Percentiles rank a stretch among this genome's conserved stretches.
phyloP scores from a whole-genome alignment of 2,113 vertebrate species.

The Ginglymostoma cirratum region DNA sequence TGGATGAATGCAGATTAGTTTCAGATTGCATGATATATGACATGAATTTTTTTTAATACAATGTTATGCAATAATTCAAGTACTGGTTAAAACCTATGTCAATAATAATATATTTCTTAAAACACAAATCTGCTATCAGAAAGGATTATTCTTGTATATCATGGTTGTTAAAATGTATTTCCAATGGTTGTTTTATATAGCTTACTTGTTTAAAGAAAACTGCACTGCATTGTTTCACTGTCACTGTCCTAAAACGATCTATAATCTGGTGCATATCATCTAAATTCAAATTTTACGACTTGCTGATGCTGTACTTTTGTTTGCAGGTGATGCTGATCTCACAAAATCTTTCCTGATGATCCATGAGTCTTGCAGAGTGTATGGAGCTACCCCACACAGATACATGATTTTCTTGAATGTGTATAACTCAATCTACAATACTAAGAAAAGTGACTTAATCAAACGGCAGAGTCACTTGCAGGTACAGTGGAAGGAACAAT shows the following conservation, averaged over 20 bases:
- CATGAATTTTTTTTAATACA: background rate
- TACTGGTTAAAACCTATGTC: background rate
- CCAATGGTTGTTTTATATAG: background rate
- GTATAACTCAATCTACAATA: slow-evolving; percentile 71
- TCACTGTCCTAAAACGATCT: background rate
- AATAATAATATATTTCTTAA: background rate
- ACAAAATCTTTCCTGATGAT: slow-evolving; percentile 78
- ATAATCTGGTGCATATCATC: background rate
- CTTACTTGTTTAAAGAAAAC: background rate
- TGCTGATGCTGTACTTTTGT: slow-evolving; percentile 39
- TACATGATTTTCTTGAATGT: slow-evolving; percentile 83
- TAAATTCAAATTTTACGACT: slow-evolving; percentile 36
- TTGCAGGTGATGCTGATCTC: slow-evolving; percentile 65
- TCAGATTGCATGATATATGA: background rate
- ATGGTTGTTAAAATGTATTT: background rate
- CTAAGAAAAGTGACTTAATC: slow-evolving; percentile 76
- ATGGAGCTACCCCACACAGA: slow-evolving; percentile 80
- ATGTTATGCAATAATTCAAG: background rate
- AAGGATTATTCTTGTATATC: background rate
- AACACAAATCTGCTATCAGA: background rate
- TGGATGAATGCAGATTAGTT: background rate
- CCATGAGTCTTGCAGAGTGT: slow-evolving; percentile 77
- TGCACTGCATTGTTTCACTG: background rate
- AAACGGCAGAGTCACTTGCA: slow-evolving; percentile 86
- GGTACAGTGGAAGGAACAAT: slow-evolving; percentile 55